Evolutionary conservation across 1,140 invertebrate species (phyloP).

Genomic region (Bilobella aurantiaca): DNA sequence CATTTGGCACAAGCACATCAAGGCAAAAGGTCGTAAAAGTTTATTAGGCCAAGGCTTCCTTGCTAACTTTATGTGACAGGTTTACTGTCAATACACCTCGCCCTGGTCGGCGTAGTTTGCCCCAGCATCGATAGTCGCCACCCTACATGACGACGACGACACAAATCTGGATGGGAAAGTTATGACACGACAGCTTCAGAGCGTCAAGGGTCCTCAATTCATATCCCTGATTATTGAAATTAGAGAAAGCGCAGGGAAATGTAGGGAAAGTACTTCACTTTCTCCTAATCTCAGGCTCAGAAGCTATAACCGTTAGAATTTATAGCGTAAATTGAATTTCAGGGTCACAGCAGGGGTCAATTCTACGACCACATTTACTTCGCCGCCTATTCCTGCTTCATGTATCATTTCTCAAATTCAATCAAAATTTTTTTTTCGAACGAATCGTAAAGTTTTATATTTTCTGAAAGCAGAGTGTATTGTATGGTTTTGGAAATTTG

Average conservation of each 20-base stretch:
- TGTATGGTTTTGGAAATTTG: too few relatives aligned
- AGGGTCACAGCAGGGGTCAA: slow-evolving; percentile 4
- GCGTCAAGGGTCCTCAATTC: not conserved
- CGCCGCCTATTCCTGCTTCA: not conserved
- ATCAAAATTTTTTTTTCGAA: too few relatives aligned
- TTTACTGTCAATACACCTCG: slow-evolving; percentile 22
- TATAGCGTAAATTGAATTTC: not conserved
- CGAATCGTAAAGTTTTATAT: too few relatives aligned
- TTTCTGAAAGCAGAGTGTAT: too few relatives aligned
- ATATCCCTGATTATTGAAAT: slow-evolving; percentile 10
- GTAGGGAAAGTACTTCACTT: not conserved
- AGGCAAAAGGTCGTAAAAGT: not conserved
- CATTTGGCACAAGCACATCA: slow-evolving; percentile 3
- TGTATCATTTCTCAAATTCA: not conserved
- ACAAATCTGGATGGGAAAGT: too few relatives aligned
- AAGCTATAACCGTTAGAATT: not conserved
- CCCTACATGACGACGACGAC: not conserved
- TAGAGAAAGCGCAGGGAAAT: not conserved
- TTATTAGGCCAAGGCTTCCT: not conserved
- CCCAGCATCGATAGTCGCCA: not conserved
- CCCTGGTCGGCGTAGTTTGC: slow-evolving; percentile 1
- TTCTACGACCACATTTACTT: not conserved
- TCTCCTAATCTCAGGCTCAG: not conserved
- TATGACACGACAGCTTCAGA: not conserved
- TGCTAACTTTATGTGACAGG: slow-evolving; percentile 23